Evolutionary conservation across 2,113 vertebrate genomes (phyloP), one percentile per base, ranked within the genome.

Genomic region (Rhipidura dahli): DNA sequence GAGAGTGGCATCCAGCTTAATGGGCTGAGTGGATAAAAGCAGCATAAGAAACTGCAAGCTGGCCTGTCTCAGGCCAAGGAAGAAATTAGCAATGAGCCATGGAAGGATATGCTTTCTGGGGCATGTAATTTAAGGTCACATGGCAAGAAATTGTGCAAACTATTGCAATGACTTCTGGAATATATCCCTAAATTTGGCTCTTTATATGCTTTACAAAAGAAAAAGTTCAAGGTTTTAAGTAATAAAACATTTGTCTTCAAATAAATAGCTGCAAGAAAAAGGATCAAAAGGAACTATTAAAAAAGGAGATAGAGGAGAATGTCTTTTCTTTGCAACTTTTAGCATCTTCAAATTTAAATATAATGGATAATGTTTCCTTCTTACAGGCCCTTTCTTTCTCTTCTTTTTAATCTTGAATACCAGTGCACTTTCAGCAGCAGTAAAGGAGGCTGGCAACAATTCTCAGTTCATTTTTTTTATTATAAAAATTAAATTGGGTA

Each of bases 401-500:
- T 64, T 80, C 24, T 69, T 89, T 95, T 86, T 83, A 54, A 70
- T 81, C 61, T 70, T 89, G 69, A 78, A 70, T 83, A 66, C 47
- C 63, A 90, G 42, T 22, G 51, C 60, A 83, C 82, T 94, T 93
- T 83, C 90, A 86, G 90, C 92, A 96, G 71, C 76, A 80, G 27
- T 75, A 63, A 93, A 86, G 47, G 40, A 59, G 33, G 26, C 76
- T 96, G 88, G 92, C 92, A 93, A 82, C 54, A 73, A 86, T 88
- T 95, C 90, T 73, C 90, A 47, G 71, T 17, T 96, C 76, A 71
- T 88, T 93, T 94, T 94, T 95, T 94, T 85, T 56, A 83, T 93
- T 87, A 51, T 73, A 95, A 90, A 95, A 93, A 81, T 92, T 90
- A 88, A 95, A 95, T 93, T 89, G 79, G 90, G 59, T 86, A 93